Evolutionary conservation across 2,888 invertebrate genomes (phyloP), one percentile per base, ranked within the genome.

Genomic region (Onchidella celtica): DNA sequence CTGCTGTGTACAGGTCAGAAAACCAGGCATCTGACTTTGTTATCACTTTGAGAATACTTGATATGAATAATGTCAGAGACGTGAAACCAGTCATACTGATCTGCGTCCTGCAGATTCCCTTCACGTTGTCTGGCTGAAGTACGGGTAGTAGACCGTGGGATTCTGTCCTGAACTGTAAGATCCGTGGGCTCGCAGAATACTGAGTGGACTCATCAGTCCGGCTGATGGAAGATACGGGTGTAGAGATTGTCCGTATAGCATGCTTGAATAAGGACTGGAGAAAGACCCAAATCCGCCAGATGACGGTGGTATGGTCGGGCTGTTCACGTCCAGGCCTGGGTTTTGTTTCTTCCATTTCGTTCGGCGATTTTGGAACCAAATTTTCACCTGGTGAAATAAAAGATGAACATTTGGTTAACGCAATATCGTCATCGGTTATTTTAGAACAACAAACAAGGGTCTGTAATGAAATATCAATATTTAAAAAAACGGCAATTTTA

Each of bases 301-400:
- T 29, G 90, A 85, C n/a, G 89, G 88, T 2, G 92, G 89, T 9
- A 92, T 85, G 4, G 91, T 91, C 11, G 94, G 93, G 79, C 92
- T 92, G 88, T 94, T 93, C 14, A 99, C 99, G 93, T 99, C 99
- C 96, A 98, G 96, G 0, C 99, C 99, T 0, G 99, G 99, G 92
- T 99, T 99, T 94, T 99, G 99, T 93, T 99, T 99, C 95, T 99
- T 99, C 99, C 99, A 99, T 94, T 99, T 99, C 88, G 98, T 98
- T 87, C 98, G 94, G 4, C 99, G 95, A 93, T 99, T 99, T 86
- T 93, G 93, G 85, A 93, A 93, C 94, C 94, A 94, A 57, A 94
- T 94, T 90, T 94, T 94, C 21, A 94, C 94, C 81, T 81, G 75
- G 17, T 38, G 21, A 74, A 9, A 32, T 14, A 65, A 65, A 61